phyloP scores from a whole-genome alignment of 2,113 vertebrate species.

The Callionymus lyra region DNA sequence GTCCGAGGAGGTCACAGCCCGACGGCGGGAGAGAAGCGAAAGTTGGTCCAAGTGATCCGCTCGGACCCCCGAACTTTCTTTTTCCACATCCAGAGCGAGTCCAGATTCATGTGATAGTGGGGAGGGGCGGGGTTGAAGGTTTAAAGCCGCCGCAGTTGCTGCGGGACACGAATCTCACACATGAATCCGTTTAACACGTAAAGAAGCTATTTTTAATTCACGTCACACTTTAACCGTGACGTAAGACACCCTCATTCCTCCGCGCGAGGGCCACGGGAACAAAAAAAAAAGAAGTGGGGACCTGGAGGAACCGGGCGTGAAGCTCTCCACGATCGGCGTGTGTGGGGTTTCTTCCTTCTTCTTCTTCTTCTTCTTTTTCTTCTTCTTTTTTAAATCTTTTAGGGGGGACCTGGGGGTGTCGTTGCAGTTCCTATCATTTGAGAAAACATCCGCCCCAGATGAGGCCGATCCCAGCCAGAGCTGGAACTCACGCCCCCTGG shows the following conservation, averaged over 20 bases:
- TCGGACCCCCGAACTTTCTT: constrained; percentile 51
- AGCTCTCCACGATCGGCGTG: too few species aligned
- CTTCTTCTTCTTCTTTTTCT: too few species aligned
- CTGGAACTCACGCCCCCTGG: constrained; percentile 33
- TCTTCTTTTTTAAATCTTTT: too few species aligned
- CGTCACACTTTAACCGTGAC: too few species aligned
- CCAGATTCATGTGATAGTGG: constrained; percentile 61
- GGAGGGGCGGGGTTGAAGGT: constrained; percentile 58
- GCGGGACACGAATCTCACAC: constrained; percentile 8
- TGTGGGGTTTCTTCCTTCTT: too few species aligned
- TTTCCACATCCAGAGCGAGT: constrained; percentile 43
- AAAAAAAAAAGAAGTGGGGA: too few species aligned
- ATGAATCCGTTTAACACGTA: background rate
- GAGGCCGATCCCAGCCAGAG: constrained; percentile 32
- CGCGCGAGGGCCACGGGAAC: too few species aligned
- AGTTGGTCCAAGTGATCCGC: constrained; percentile 14
- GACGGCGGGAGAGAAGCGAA: background rate
- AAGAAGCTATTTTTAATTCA: too few species aligned
- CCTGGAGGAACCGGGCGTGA: too few species aligned
- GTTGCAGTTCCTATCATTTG: constrained; percentile 15
- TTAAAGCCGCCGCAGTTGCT: constrained; percentile 60
- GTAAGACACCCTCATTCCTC: too few species aligned
- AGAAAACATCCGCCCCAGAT: constrained; percentile 61
- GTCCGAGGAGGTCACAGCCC: background rate
- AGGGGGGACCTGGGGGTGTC: too few species aligned